Base-by-base conservation (phyloP, 2,888 invertebrate species). In the Dugesia japonica region DNA sequence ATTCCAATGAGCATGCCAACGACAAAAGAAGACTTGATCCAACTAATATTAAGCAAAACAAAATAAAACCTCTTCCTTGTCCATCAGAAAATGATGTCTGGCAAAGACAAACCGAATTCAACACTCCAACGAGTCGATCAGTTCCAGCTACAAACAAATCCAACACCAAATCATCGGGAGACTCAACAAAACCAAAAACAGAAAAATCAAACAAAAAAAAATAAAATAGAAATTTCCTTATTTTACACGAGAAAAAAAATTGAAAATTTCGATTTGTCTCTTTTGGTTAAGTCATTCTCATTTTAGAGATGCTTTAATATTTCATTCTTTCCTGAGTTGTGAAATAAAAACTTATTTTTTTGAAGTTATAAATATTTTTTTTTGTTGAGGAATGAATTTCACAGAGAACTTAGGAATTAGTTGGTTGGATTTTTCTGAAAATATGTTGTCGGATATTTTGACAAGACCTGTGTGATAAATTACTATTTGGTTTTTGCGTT, bases 71-170 rank as follows among this genome's bases (percentile, higher is more conserved):
- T 4, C 33, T 73, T 28, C 38, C 74, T 26, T 33, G 38, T 73
- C 74, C 74, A 23, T 73, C 33, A 9, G 74, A 73, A 38, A 73
- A 38, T 23, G 74, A 73, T 33, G 74, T 73, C 9, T 73, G 74
- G 74, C 74, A 73, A 26, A n/a, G 74, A 31, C 74, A 73, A 26
- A 73, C 28, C 1, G 74, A 73, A 38, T 73, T 73, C 74, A 73
- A 73, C 74, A 73, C 74, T 56, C 56, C 56, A 56, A 56, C 56
- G 7, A 56, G 56, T n/a, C 4, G 56, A 23, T 56, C 56, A 1
- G 56, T 56, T 20, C 20, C 23, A n/a, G 1, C 56, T 1, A 56
- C 56, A 56, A 56, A 4, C 9, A 56, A 56, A 56, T n/a, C 56
- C 1, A 56, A 56, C 23, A 23, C 9, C 7, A 56, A 56, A 56